A percentile compares a stretch with the other conserved stretches of the same genome.
phyloP scores from a whole-genome alignment of 2,888 invertebrate species.

The Beris chalybata region DNA sequence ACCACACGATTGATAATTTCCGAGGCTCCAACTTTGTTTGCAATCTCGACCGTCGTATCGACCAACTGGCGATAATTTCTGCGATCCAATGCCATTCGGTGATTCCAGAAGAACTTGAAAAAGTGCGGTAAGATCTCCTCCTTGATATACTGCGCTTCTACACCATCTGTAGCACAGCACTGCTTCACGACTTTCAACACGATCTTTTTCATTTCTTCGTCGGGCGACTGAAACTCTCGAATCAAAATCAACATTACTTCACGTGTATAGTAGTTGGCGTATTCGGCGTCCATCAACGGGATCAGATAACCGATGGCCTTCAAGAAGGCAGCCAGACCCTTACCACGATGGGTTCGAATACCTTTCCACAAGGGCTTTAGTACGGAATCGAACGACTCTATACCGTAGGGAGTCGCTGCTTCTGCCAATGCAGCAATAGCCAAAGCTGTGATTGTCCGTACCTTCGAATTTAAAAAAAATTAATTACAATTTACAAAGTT shows the following conservation, averaged over 20 bases:
- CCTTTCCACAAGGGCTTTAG: conserved; percentile 99
- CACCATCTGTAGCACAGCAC: conserved; percentile 99
- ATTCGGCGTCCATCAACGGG: conserved; percentile 99
- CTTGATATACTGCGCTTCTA: conserved; percentile 98
- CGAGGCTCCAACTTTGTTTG: conserved; percentile 99
- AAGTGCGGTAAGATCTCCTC: conserved; percentile 98
- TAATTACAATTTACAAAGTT: not conserved
- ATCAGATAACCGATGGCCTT: conserved; percentile 99
- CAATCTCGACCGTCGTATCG: conserved; percentile 99
- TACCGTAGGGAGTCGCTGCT: conserved; percentile 99
- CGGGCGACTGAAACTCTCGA: conserved; percentile 98
- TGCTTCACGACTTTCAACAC: conserved; percentile 99
- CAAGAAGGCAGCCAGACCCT: conserved; percentile 97
- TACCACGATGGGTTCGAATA: conserved; percentile 85
- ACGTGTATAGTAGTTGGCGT: conserved; percentile 98
- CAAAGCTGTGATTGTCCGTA: conserved; percentile 96
- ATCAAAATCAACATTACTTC: conserved; percentile 93
- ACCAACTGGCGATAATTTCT: conserved; percentile 97
- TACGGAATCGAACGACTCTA: conserved; percentile 99
- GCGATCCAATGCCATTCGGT: conserved; percentile 97
- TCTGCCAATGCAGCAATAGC: conserved; percentile 98
- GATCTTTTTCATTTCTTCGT: conserved; percentile 99
- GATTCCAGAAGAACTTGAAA: conserved; percentile 99
- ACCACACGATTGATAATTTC: conserved; percentile 99
- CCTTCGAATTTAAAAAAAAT: conserved; percentile 49